Evolutionary conservation across 2,797 vertebrate species (phyloP).

Genomic region (Poecilia picta): DNA sequence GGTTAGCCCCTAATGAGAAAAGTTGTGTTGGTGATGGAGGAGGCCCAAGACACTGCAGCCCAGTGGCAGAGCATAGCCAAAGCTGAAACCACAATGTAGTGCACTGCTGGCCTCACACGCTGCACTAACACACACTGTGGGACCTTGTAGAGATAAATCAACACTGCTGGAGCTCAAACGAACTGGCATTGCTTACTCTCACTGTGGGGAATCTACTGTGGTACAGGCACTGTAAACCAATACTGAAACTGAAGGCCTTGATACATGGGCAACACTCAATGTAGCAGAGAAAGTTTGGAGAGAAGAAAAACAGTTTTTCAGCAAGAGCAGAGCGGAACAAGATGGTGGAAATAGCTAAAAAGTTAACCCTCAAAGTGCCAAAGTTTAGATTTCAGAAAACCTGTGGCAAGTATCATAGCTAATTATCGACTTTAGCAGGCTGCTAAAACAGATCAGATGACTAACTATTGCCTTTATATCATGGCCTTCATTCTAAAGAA

Average conservation of each 20-base stretch:
- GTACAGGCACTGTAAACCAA: conserved; percentile 72
- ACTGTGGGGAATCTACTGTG: conserved; percentile 63
- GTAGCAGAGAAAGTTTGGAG: conserved; percentile 38
- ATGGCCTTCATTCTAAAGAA: conserved; percentile 44
- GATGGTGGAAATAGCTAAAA: background rate
- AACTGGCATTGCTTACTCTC: conserved; percentile 63
- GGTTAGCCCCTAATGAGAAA: conserved; percentile 83
- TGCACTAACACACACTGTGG: conserved; percentile 73
- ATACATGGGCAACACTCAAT: conserved; percentile 52
- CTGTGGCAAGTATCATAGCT: background rate
- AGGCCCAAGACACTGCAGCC: conserved; percentile 77
- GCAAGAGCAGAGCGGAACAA: background rate
- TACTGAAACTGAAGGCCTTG: conserved; percentile 69
- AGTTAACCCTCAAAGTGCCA: background rate
- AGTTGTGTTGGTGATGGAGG: conserved; percentile 81
- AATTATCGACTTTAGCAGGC: background rate
- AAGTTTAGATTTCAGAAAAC: background rate
- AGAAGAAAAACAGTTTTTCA: background rate
- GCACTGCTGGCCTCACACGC: conserved; percentile 73
- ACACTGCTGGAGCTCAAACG: conserved; percentile 66
- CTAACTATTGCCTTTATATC: conserved; percentile 46
- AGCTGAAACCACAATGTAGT: conserved; percentile 76
- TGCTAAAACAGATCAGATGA: conserved; percentile 23
- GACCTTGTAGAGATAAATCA: conserved; percentile 73
- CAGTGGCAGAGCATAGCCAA: conserved; percentile 73